Base-by-base conservation (phyloP, 2,888 invertebrate genomes). In the Ptychoptera contaminata region DNA sequence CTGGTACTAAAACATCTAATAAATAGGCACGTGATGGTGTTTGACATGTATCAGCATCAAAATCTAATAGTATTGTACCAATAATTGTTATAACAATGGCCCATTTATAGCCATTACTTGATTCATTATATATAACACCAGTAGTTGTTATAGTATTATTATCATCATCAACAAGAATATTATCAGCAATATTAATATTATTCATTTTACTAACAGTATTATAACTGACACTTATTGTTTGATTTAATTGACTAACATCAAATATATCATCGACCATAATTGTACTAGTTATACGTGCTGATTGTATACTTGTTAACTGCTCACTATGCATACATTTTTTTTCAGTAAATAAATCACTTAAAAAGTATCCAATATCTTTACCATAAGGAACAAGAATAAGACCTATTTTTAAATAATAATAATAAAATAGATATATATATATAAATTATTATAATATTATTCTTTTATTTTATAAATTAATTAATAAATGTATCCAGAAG, bases 31-130 rank as follows among this genome's bases (percentile, higher is more conserved):
- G 61, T 2, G 75, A 68, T 1, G 77, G 77, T 37, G 74, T 74
- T 56, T 77, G 77, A 50, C 76, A 76, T 2, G 76, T 75, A 55
- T 78, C 77, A 14, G 77, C 75, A 58, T 74, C 70, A 52, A 77
- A 76, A 54, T 78, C 77, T 48, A 78, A 53, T 44, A 77, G 52
- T 2, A 76, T 71, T 43, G 75, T 73, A 14, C 77, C 77, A 6
- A 76, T 48, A 9, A 77, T 70, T 1, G 76, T 77, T 36, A 77
- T 62, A 40, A 70, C 59, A 1, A 67, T 62, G n/a, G 71, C 70
- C 60, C 62, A 65, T 40, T 32, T 14, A 23, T 9, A 11, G 4
- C 4, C 30, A n/a, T 16, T 15, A 30, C 14, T 11, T 10, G n/a
- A 12, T 37, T 37, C 14, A 37, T 12, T 8, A 12, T 11, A 4